Conservation (phyloP, 2,888 invertebrate genomes). For the Camponotus fellah region DNA sequence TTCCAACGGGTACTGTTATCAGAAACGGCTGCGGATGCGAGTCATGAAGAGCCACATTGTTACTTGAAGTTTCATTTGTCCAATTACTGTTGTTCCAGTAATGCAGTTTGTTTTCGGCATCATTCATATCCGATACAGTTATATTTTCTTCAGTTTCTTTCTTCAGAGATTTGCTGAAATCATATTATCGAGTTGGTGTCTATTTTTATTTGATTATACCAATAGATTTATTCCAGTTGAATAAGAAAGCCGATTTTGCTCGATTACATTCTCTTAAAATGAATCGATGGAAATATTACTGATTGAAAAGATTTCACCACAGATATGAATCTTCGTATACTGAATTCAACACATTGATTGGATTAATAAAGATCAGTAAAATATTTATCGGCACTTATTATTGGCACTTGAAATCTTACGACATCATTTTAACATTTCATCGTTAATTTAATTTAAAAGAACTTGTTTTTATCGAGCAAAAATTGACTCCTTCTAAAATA, state of each 20-base stretch:
- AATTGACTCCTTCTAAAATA: no score
- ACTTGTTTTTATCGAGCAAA: no score
- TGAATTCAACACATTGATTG: no score
- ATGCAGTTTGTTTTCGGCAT: neutral
- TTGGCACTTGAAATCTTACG: no score
- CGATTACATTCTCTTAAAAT: neutral
- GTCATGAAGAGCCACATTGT: neutral
- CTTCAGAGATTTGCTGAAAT: conserved; percentile 6
- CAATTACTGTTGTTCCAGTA: neutral
- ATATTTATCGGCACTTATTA: no score
- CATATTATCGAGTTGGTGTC: neutral
- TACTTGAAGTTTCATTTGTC: neutral
- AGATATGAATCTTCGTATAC: neutral
- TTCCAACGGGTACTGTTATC: neutral
- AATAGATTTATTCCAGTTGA: neutral
- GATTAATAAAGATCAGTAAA: no score
- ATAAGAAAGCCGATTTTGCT: neutral
- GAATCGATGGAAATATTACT: neutral
- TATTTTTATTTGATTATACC: neutral
- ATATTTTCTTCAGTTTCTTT: neutral
- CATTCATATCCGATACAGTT: neutral
- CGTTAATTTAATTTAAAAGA: no score
- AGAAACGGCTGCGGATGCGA: neutral
- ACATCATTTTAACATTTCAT: no score
- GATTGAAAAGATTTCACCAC: neutral